These are phyloP conservation scores for Neosalanx taihuensis DNA, from an alignment of 2,797 vertebrate genomes.

Conservation along the genomic window DNA sequence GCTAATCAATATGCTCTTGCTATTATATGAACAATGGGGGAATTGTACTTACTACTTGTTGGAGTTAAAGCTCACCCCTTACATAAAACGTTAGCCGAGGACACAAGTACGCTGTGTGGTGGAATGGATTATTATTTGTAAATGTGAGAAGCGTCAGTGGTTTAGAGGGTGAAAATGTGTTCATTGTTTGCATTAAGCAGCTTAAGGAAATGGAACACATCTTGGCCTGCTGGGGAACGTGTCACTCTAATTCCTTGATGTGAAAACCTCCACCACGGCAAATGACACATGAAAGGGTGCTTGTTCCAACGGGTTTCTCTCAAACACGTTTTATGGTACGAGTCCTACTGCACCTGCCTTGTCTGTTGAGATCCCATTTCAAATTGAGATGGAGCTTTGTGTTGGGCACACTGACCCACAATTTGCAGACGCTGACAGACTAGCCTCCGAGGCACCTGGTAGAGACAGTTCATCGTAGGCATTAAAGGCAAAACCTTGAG, in stretches of 20 bases:
- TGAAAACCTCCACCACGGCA: conserved; percentile 44
- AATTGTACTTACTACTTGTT: conserved; percentile 30
- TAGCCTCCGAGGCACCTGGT: conserved; percentile 53
- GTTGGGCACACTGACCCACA: conserved; percentile 47
- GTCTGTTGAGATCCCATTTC: conserved; percentile 30
- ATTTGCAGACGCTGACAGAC: conserved; percentile 60
- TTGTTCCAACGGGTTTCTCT: conserved; percentile 22
- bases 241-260: conserved; percentile 47
- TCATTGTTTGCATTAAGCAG: conserved; percentile 40
- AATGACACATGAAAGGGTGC: conserved; percentile 58
- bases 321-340: conserved; percentile 25
- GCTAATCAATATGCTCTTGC: conserved; percentile 13
- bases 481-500: conserved; percentile 35
- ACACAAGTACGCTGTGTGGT: conserved; percentile 28
- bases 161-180: conserved; percentile 28
- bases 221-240: conserved; percentile 35
- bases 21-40: conserved; percentile 27
- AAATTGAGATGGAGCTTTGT: conserved; percentile 25
- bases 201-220: conserved; percentile 44
- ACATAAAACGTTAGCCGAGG: conserved; percentile 17
- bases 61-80: conserved; percentile 14
- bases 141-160: conserved; percentile 15
- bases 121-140: not conserved
- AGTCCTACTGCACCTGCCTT: conserved; percentile 8
- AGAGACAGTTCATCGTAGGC: conserved; percentile 54